phyloP scores from a whole-genome alignment of 2,113 vertebrate species.

The Aegithalos caudatus region DNA sequence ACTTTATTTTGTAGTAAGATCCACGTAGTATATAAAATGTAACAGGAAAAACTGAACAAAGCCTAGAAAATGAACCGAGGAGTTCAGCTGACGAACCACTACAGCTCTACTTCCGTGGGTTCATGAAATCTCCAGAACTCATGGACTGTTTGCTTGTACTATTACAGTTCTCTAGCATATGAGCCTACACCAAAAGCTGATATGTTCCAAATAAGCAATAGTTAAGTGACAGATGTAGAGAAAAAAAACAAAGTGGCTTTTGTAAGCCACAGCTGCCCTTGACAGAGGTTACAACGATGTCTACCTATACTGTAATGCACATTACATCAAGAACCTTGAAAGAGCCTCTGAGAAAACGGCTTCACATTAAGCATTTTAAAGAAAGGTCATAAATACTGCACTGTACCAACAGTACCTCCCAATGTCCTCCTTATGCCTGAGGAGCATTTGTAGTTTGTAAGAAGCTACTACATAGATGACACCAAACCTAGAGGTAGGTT shows the following conservation, averaged over 20 bases:
- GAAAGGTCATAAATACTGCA: constrained; percentile 71
- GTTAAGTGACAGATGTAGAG: constrained; percentile 54
- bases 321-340: constrained; percentile 63
- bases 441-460: constrained; percentile 23
- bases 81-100: constrained; percentile 60
- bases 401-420: constrained; percentile 62
- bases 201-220: constrained; percentile 66
- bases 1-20: constrained; percentile 76
- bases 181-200: constrained; percentile 59
- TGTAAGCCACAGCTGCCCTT: constrained; percentile 67
- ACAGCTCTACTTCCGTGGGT: constrained; percentile 40
- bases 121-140: constrained; percentile 25
- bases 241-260: neutral
- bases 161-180: constrained; percentile 60
- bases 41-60: constrained; percentile 69
- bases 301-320: constrained; percentile 63
- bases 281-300: constrained; percentile 63
- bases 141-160: constrained; percentile 41
- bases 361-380: constrained; percentile 68
- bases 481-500: constrained; percentile 74
- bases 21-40: constrained; percentile 76
- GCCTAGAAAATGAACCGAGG: constrained; percentile 65
- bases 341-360: constrained; percentile 60
- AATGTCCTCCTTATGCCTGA: constrained; percentile 47
- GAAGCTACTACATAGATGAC: constrained; percentile 63